Conservation (phyloP, 1,140 invertebrate genomes). For the Chironomus striatipennis region DNA sequence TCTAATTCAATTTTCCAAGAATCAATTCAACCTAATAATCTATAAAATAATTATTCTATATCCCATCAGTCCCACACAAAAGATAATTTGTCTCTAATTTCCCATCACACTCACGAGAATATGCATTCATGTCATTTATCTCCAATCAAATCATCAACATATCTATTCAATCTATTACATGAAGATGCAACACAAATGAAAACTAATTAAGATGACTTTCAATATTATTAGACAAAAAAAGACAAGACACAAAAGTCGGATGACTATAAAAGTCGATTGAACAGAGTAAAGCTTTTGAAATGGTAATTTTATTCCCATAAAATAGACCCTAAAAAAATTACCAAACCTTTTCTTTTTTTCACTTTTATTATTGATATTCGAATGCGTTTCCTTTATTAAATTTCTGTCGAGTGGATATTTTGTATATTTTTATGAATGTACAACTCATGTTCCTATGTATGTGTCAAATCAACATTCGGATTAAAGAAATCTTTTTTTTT, state of each 20-base stretch:
- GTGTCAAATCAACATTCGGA: not conserved
- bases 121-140: too few relatives aligned
- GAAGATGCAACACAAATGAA: not conserved
- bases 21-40: too few relatives aligned
- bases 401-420: too few relatives aligned
- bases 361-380: not conserved
- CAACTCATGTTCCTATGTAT: too few relatives aligned
- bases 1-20: too few relatives aligned
- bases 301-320: constrained; percentile 8
- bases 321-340: not conserved
- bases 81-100: too few relatives aligned
- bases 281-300: not conserved
- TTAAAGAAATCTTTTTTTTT: constrained; percentile 5
- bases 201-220: constrained; percentile 13
- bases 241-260: not conserved
- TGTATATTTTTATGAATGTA: too few relatives aligned
- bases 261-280: not conserved
- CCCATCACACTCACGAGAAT: too few relatives aligned
- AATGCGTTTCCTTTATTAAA: not conserved
- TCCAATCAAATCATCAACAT: too few relatives aligned
- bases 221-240: not conserved
- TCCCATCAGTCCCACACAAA: too few relatives aligned
- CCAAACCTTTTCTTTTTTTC: not conserved
- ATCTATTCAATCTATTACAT: too few relatives aligned
- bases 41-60: too few relatives aligned